phyloP scores from a whole-genome alignment of 2,888 invertebrate species.

The Drosophila longiperda region DNA sequence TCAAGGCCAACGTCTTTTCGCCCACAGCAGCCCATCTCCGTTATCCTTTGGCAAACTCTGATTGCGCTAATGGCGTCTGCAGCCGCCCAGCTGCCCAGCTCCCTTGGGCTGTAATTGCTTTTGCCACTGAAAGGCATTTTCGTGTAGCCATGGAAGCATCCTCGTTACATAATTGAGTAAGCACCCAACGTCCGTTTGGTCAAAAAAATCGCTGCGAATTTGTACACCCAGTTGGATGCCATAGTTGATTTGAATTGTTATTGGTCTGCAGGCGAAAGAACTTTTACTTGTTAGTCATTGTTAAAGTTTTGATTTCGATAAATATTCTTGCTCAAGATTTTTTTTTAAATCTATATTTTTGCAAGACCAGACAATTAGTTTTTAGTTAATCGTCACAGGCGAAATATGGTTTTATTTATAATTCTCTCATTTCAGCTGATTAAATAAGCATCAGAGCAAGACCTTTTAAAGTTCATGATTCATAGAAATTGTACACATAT shows the following conservation, averaged over 20 bases:
- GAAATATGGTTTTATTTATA: too few relatives aligned
- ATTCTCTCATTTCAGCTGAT: not conserved
- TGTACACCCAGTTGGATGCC: conserved; percentile 1
- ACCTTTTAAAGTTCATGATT: conserved; percentile 1
- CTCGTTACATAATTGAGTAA: conserved; percentile 42
- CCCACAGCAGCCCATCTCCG: not conserved
- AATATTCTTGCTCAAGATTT: conserved; percentile 11
- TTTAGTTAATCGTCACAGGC: not conserved
- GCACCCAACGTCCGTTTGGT: not conserved
- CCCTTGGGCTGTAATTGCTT: conserved; percentile 36
- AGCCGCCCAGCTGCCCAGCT: not conserved
- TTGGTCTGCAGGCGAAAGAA: not conserved
- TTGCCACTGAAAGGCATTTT: conserved; percentile 36
- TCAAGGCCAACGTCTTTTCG: conserved; percentile 39
- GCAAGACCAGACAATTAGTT: not conserved
- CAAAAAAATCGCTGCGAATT: conserved; percentile 4
- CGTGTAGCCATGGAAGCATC: conserved; percentile 1
- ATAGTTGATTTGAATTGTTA: not conserved
- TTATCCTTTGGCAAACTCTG: conserved; percentile 40
- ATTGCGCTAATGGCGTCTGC: conserved; percentile 36
- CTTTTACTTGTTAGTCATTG: conserved; percentile 44
- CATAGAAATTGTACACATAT: conserved; percentile 8
- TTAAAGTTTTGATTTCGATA: conserved; percentile 47
- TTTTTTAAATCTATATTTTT: not conserved
- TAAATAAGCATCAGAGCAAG: not conserved